phyloP scores from a whole-genome alignment of 2,888 invertebrate genomes.

The Eilema caniola region DNA sequence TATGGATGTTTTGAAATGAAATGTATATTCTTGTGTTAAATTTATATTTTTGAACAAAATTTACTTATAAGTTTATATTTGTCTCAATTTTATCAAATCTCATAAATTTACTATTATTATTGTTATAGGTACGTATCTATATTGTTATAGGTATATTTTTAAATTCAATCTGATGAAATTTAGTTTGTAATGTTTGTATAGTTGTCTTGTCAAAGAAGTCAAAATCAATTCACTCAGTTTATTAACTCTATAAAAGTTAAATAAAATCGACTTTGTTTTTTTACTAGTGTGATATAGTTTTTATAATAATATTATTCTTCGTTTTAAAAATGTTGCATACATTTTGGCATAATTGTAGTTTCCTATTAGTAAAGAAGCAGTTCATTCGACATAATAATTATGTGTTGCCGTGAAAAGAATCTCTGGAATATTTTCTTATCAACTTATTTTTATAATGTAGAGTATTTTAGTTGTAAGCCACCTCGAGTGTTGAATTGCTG shows the following conservation, averaged over 20 bases:
- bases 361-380: conserved; percentile 49
- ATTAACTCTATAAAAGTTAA: not conserved
- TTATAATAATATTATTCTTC: not conserved
- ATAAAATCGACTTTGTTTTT: not conserved
- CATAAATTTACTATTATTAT: not conserved
- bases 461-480: conserved; percentile 81
- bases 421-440: conserved; percentile 71
- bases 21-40: no score
- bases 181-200: not conserved
- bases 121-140: not conserved
- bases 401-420: conserved; percentile 70
- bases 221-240: no score
- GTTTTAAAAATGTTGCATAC: not conserved
- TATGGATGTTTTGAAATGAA: not conserved
- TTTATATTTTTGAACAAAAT: not conserved
- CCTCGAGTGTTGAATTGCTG: conserved; percentile 82
- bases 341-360: conserved; percentile 21
- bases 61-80: not conserved
- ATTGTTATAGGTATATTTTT: not conserved
- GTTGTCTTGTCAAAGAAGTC: no score
- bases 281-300: not conserved
- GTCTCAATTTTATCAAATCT: not conserved
- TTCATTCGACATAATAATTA: conserved; percentile 56
- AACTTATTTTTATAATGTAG: conserved; percentile 76
- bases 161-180: not conserved